phyloP scores from a whole-genome alignment of 2,797 vertebrate genomes.

The Chaetophractus vellerosus region DNA sequence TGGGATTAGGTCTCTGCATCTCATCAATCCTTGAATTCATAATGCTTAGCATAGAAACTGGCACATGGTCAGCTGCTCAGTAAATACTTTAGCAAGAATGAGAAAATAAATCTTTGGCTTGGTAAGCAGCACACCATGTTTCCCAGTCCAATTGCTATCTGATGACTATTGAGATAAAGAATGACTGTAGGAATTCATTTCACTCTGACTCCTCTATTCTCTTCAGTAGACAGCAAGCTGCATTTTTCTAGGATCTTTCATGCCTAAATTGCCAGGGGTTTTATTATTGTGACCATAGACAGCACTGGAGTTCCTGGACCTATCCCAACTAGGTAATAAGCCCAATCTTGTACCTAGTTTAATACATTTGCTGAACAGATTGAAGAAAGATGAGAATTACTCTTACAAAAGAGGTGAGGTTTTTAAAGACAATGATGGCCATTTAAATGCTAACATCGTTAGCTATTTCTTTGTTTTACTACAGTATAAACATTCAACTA shows the following conservation, averaged over 20 bases:
- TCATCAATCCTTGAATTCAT: background rate
- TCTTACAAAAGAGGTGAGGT: background rate
- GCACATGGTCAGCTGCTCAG: background rate
- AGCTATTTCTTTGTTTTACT: conserved; percentile 53
- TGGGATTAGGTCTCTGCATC: background rate
- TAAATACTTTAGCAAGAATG: background rate
- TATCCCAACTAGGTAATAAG: background rate
- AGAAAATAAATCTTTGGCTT: background rate
- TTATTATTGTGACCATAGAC: conserved; percentile 11
- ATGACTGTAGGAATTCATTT: background rate
- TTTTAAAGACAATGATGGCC: conserved; percentile 10
- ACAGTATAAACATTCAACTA: conserved; percentile 20
- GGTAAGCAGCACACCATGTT: background rate
- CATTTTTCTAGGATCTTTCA: background rate
- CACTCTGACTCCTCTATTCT: background rate
- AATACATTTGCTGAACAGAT: conserved; percentile 46
- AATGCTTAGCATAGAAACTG: background rate
- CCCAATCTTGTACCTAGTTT: background rate
- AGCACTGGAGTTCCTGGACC: background rate
- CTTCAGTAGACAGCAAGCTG: background rate
- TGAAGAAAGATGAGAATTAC: conserved; percentile 42
- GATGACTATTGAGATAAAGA: background rate
- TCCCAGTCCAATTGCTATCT: background rate
- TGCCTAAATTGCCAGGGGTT: background rate
- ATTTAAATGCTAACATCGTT: conserved; percentile 40